Conservation (phyloP, 2,797 vertebrate genomes). For the Myripristis murdjan region DNA sequence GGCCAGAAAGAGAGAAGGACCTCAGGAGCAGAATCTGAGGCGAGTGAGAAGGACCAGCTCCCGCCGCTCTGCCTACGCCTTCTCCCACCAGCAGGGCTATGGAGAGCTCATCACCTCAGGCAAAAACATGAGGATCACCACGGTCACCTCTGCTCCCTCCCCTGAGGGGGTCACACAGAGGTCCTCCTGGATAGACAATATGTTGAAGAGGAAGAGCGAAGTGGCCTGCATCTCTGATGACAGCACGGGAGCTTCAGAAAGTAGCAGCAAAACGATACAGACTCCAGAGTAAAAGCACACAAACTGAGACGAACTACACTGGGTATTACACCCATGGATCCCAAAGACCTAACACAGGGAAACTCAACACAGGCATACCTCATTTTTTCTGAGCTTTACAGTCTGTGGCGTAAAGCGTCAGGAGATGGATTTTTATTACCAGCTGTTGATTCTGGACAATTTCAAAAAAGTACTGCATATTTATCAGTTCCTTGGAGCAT, state of each 20-base stretch:
- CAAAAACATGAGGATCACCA: constrained; percentile 86
- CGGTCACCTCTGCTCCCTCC: constrained; percentile 60
- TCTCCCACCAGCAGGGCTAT: constrained; percentile 90
- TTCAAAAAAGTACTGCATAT: no score
- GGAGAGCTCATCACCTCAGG: constrained; percentile 91
- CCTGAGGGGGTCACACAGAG: constrained; percentile 67
- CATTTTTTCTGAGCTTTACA: constrained; percentile 17
- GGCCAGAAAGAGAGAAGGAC: constrained; percentile 82
- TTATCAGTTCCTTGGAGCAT: no score
- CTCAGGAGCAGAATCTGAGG: constrained; percentile 79
- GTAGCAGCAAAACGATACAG: constrained; percentile 19
- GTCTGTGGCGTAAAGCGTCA: no score
- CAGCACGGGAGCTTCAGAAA: constrained; percentile 59
- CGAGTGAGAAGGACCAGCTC: constrained; percentile 87
- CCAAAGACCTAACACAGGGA: constrained; percentile 55
- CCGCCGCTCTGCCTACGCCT: constrained; percentile 87
- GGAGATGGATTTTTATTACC: no score
- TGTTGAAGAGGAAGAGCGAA: constrained; percentile 72
- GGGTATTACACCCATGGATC: constrained; percentile 7
- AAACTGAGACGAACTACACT: constrained; percentile 25
- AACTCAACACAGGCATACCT: constrained; percentile 44
- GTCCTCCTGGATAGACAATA: constrained; percentile 82
- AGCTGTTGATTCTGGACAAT: background rate
- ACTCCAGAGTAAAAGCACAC: constrained; percentile 33
- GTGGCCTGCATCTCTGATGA: constrained; percentile 55